Conservation (phyloP, 2,113 vertebrate species). For the Chaetodon trifascialis region DNA sequence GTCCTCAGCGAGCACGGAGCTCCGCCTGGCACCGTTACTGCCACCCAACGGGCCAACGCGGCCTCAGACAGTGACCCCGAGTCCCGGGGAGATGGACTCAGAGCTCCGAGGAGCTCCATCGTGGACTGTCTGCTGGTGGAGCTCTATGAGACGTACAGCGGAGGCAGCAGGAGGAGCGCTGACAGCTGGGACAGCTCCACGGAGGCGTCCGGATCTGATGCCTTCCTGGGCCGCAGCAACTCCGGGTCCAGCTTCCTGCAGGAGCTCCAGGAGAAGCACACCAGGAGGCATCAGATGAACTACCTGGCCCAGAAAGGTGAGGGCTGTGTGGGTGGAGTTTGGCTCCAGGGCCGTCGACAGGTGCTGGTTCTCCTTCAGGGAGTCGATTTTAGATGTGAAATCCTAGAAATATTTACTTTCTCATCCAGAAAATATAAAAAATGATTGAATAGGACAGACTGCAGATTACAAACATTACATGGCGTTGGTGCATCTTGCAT, state of each 20-base stretch:
- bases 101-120: slow-evolving; percentile 83
- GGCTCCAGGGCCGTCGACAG: background rate
- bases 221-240: slow-evolving; percentile 84
- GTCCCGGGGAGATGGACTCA: slow-evolving; percentile 24
- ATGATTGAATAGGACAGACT: background rate
- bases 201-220: slow-evolving; percentile 91
- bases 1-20: background rate
- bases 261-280: slow-evolving; percentile 89
- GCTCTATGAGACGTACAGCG: slow-evolving; percentile 89
- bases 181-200: slow-evolving; percentile 93
- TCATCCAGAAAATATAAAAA: background rate
- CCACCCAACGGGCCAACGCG: slow-evolving; percentile 8
- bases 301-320: slow-evolving; percentile 95
- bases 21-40: background rate
- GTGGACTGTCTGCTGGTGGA: slow-evolving; percentile 94
- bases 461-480: no score
- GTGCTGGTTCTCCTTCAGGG: no score
- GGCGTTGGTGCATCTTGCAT: no score
- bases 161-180: slow-evolving; percentile 68
- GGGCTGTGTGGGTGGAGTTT: background rate
- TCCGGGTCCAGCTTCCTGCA: slow-evolving; percentile 87
- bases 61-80: slow-evolving; percentile 42
- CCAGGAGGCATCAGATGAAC: slow-evolving; percentile 86
- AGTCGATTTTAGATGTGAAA: no score
- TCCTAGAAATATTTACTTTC: background rate